Base-by-base conservation (phyloP, 2,888 invertebrate species). In the Cataglyphis altisquamis region DNA sequence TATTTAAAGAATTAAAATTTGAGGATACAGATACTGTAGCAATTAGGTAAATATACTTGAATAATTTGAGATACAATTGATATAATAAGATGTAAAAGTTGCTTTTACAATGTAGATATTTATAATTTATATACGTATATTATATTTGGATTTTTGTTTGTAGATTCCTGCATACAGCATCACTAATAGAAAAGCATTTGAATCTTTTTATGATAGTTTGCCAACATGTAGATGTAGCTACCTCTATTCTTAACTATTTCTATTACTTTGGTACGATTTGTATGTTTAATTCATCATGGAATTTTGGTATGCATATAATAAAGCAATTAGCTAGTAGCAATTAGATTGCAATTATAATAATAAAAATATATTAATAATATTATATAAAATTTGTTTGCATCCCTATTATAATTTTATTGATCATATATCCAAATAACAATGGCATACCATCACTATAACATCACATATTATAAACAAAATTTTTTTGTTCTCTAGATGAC, bases 21-120 rank as follows among this genome's bases (percentile, higher is more conserved):
- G 10, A n/a, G 5, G 10, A 74, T 39, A 3, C 25, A 12, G 12
- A 63, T 10, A 3, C 4, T 9, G 1, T 32, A 32, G 32, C 45
- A 18, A 9, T 48, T 1, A 64, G 74, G 74, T 74, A 64, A 45
- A 45, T 8, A 55, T 25, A 25, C 15, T 70, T 52, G 21, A 66
- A 21, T 25, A 32, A 6, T 32, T 68, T 25, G 12, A 45, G 1
- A 0, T 29, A 9, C 10, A 66, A 48, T 32, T 32, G 25, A 36
- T 15, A 9, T 36, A 10, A 8, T 39, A 45, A 25, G 45, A 29
- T 9, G 4, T 48, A 25, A 45, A 66, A 29, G 9, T 48, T 48
- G n/a, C 9, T 25, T 68, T 32, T 10, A 52, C n/a, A 15, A 9
- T 45, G 8, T 21, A 25, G 6, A 66, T 9, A 15, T 45, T 66